These are phyloP conservation scores for Thryonomys swinderianus DNA, from an alignment of 2,113 vertebrate genomes.

Conservation along the genomic window DNA sequence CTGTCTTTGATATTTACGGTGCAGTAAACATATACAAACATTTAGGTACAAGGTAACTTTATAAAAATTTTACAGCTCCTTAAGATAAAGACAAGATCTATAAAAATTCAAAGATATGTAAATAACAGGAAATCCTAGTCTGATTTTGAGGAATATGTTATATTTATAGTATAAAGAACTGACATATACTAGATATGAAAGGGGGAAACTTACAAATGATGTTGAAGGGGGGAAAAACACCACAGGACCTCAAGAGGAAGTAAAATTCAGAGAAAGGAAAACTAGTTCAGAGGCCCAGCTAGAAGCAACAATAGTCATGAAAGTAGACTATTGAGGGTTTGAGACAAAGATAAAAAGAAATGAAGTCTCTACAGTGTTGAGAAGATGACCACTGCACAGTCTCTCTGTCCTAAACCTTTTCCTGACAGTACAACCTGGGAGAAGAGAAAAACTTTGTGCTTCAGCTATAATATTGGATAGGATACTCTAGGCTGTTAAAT, in stretches of 20 bases:
- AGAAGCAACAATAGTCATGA: background rate
- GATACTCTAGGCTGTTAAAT: background rate
- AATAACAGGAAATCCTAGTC: background rate
- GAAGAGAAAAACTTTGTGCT: background rate
- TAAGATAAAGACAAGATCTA: background rate
- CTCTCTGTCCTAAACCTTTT: background rate
- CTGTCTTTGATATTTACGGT: constrained; percentile 65
- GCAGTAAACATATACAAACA: constrained; percentile 50
- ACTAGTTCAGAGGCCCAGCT: background rate
- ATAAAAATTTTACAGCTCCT: constrained; percentile 61
- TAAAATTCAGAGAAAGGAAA: background rate
- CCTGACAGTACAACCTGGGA: background rate
- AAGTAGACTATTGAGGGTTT: background rate
- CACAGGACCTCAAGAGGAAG: background rate
- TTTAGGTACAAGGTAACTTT: constrained; percentile 57
- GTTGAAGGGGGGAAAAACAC: background rate
- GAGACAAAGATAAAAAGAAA: background rate
- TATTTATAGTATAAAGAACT: background rate
- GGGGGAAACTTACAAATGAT: background rate
- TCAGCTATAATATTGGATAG: background rate
- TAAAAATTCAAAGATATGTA: background rate
- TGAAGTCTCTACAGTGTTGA: background rate
- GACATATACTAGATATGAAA: background rate
- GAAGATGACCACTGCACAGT: background rate
- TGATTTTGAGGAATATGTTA: background rate